Base-by-base conservation (phyloP, 2,797 vertebrate species). In the Kryptolebias ocellatus region DNA sequence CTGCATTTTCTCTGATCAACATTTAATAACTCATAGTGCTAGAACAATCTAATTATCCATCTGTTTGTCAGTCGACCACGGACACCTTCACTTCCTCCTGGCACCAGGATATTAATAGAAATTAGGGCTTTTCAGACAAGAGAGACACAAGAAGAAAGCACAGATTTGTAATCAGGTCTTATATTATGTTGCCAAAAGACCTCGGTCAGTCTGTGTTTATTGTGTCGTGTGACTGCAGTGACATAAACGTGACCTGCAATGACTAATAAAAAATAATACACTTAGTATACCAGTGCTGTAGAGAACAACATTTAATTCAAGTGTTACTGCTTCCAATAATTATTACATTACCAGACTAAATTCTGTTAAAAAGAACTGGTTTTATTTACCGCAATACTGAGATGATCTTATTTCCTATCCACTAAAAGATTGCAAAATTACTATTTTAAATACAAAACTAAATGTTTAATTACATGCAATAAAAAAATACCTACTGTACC, bases 41-140 rank as follows among this genome's bases (percentile, higher is more conserved):
- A 71, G 18, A 83, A 77, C 57, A 61, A 66, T 77, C 62, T 87
- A 80, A 83, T 87, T 76, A 89, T 80, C 80, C 64, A 72, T 76
- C 66, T 68, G 64, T 39, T 2, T 1, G 11, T 63, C 79, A 72
- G 61, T 70, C 27, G 7, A 51, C 46, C 7, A 0, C 70, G 78
- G 70, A 79, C 73, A 80, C 70, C 75, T 75, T 85, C 66, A 64
- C 71, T 74, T 78, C 47, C 61, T 74, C 49, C 63, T 78, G 53
- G 60, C 64, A 78, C 62, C 53, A 55, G 49, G 66, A 61, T 83
- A 88, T 83, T 87, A 79, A 81, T 83, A 86, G 74, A 82, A 76
- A 67, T 53, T 49, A 60, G 79, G 67, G 34, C 58, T 53, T 74
- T 76, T 72, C 53, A 58, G 45, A 39, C 53, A 31, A 45, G 5